Evolutionary conservation across 2,797 vertebrate genomes (phyloP).

Genomic region (Neosilurus mollespiculum): DNA sequence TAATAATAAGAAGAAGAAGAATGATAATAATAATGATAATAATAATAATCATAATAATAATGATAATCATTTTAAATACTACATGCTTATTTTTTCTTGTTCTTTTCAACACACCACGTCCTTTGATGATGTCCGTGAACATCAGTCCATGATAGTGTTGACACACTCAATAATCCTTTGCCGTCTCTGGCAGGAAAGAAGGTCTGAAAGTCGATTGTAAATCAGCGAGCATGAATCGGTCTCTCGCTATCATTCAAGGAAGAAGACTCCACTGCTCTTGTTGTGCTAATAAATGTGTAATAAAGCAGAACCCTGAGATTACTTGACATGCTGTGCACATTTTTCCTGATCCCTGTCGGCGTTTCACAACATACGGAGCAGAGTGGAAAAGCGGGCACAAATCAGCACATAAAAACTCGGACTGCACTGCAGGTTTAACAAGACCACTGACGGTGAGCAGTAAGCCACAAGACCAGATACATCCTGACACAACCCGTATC

Average conservation of each 20-base stretch:
- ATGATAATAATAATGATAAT: too few relatives aligned
- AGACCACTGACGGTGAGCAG: not conserved
- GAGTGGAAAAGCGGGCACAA: not conserved
- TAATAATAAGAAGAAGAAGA: too few relatives aligned
- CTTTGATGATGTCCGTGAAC: not conserved
- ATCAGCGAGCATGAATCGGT: slow-evolving; percentile 11
- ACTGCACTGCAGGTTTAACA: not conserved
- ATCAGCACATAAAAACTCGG: too few relatives aligned
- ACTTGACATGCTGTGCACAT: not conserved
- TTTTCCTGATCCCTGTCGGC: not conserved
- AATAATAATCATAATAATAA: too few relatives aligned
- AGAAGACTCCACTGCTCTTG: slow-evolving; percentile 5
- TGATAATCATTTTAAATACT: not conserved
- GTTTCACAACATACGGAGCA: not conserved
- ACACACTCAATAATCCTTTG: slow-evolving; percentile 12
- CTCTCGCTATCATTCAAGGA: not conserved
- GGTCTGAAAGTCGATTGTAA: slow-evolving; percentile 28
- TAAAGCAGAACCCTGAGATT: not conserved
- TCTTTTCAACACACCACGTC: not conserved
- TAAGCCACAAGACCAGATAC: not conserved
- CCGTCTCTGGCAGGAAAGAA: slow-evolving; percentile 9
- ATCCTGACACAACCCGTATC: not conserved
- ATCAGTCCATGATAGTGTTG: not conserved
- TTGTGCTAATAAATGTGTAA: slow-evolving; percentile 11
- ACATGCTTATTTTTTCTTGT: not conserved